phyloP scores from a whole-genome alignment of 2,888 invertebrate genomes.

The Neria commutata region DNA sequence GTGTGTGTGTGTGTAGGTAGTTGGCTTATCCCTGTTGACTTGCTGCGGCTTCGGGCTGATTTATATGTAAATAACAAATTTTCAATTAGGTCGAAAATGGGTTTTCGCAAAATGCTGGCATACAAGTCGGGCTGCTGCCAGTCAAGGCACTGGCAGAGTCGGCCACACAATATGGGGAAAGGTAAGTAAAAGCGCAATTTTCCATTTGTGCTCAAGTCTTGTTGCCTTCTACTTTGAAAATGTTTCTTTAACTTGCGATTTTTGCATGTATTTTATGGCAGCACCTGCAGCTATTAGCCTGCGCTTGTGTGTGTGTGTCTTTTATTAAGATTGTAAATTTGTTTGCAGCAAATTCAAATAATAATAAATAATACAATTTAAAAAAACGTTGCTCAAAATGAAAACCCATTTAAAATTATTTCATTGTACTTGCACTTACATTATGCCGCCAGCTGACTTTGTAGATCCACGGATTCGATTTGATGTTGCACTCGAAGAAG shows the following conservation, averaged over 20 bases:
- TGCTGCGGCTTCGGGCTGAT: conserved; percentile 39
- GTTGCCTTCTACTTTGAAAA: background rate
- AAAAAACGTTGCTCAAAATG: too few species aligned
- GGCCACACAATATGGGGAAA: too few species aligned
- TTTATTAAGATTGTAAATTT: too few species aligned
- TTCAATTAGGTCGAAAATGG: conserved; percentile 15
- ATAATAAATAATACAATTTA: too few species aligned
- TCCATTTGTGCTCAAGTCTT: background rate
- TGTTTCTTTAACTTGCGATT: too few species aligned
- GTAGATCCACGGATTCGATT: conserved; percentile 84
- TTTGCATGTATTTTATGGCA: too few species aligned
- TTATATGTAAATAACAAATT: conserved; percentile 42
- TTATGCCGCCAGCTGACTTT: conserved; percentile 80
- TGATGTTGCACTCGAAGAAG: conserved; percentile 89
- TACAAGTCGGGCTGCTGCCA: too few species aligned
- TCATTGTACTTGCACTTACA: too few species aligned
- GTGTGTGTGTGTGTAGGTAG: conserved; percentile 1
- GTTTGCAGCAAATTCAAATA: too few species aligned
- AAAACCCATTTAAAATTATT: too few species aligned
- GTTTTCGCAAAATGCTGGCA: too few species aligned
- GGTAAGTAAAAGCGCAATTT: background rate
- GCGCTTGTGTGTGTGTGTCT: background rate
- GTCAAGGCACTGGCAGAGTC: too few species aligned
- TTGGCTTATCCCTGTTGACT: conserved; percentile 8
- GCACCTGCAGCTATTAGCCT: background rate